Evolutionary conservation across 2,797 vertebrate species (phyloP).

Genomic region (Eleutherodactylus coqui): DNA sequence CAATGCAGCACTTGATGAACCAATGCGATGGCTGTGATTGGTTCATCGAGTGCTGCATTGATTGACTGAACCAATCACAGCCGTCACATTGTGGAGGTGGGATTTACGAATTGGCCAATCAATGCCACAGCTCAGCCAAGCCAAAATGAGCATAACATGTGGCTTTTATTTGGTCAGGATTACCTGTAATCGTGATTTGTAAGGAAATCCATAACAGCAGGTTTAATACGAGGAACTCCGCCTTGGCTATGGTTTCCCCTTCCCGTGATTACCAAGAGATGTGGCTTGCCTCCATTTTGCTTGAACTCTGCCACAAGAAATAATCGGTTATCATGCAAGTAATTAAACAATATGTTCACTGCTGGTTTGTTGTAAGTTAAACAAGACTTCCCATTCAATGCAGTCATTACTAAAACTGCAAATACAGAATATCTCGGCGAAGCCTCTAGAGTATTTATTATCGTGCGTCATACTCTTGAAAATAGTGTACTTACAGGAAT

Average conservation of each 20-base stretch:
- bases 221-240: conserved; percentile 94
- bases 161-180: not conserved
- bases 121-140: no score
- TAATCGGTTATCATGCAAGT: not conserved
- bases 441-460: not conserved
- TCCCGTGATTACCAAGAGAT: conserved; percentile 95
- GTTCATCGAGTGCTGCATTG: no score
- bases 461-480: not conserved
- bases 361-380: not conserved
- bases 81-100: no score
- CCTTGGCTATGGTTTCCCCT: conserved; percentile 97
- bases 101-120: no score
- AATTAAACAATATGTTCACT: not conserved
- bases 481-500: no score
- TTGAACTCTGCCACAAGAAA: conserved; percentile 78
- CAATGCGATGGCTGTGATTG: no score
- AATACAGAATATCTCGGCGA: not conserved
- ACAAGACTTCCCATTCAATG: not conserved
- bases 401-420: not conserved
- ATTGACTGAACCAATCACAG: no score
- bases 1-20: no score
- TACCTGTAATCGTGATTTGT: conserved; percentile 90
- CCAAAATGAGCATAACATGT: no score
- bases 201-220: conserved; percentile 95
- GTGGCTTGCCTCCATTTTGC: conserved; percentile 85